phyloP scores from a whole-genome alignment of 2,888 invertebrate species.

The Clusia tigrina region DNA sequence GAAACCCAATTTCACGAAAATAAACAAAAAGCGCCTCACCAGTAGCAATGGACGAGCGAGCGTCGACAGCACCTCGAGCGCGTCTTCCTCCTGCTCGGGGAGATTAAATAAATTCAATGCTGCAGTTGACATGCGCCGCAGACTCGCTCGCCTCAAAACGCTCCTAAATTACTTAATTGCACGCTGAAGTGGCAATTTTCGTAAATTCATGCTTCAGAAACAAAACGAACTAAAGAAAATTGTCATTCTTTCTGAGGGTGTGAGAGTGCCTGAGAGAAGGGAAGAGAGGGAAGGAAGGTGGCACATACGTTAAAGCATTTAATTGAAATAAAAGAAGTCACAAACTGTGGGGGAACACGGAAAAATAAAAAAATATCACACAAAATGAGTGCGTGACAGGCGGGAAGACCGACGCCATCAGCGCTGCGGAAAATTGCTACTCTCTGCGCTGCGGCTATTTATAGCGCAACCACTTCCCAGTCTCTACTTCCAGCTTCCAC shows the following conservation, averaged over 20 bases:
- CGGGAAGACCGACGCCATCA: background rate
- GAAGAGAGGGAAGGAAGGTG: background rate
- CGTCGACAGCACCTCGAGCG: background rate
- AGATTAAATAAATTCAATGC: background rate
- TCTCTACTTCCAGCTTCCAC: background rate
- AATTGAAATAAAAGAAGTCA: constrained; percentile 9
- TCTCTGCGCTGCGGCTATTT: background rate
- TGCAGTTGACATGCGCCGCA: constrained; percentile 20
- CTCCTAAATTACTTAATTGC: constrained; percentile 18
- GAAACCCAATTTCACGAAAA: constrained; percentile 16
- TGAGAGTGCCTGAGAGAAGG: no score
- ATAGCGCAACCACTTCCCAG: constrained; percentile 8
- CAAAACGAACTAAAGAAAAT: constrained; percentile 1
- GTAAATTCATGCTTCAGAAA: constrained; percentile 8
- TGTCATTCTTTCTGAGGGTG: no score
- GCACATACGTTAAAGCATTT: background rate
- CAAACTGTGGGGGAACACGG: background rate
- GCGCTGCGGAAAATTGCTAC: constrained; percentile 14
- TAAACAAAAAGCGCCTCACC: constrained; percentile 28
- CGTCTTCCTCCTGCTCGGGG: background rate
- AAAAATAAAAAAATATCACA: constrained; percentile 17
- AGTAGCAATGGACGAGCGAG: constrained; percentile 15
- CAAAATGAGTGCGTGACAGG: constrained; percentile 13
- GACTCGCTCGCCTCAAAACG: constrained; percentile 4
- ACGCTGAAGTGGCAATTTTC: constrained; percentile 16